These are phyloP conservation scores for Acromyrmex charruanus DNA, from an alignment of 1,140 invertebrate genomes.

Conservation along the genomic window DNA sequence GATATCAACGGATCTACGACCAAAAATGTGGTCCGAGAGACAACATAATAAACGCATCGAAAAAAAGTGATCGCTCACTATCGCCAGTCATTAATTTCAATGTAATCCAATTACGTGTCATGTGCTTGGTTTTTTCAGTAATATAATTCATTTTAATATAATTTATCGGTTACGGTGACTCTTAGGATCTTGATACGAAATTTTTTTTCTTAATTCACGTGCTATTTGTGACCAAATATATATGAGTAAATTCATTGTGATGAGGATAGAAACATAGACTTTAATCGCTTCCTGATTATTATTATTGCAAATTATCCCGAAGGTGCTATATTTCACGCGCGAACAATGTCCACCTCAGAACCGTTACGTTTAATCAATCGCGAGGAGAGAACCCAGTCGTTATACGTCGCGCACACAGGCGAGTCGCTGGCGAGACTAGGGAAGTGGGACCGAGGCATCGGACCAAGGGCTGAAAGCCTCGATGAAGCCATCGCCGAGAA, in stretches of 20 bases:
- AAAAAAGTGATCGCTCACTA: slow-evolving; percentile 2
- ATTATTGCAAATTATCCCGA: not conserved
- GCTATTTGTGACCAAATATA: not conserved
- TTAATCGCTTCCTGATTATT: not conserved
- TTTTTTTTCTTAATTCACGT: not conserved
- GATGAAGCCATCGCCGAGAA: slow-evolving; percentile 73
- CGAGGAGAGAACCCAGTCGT: slow-evolving; percentile 42
- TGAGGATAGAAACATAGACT: not conserved
- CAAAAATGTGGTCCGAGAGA: slow-evolving; percentile 18
- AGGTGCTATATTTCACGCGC: slow-evolving; percentile 38
- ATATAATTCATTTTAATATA: not conserved
- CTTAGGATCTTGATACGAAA: not conserved
- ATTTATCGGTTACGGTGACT: not conserved
- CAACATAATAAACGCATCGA: slow-evolving; percentile 45
- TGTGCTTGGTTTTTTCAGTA: not conserved
- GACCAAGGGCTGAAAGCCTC: slow-evolving; percentile 80
- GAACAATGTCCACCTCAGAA: slow-evolving; percentile 35
- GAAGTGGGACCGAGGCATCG: slow-evolving; percentile 69
- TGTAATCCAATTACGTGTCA: slow-evolving; percentile 20
- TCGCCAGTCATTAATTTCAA: slow-evolving; percentile 28
- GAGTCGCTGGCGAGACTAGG: slow-evolving; percentile 74
- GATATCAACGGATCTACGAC: slow-evolving; percentile 37
- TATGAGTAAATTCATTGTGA: not conserved
- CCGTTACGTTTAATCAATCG: slow-evolving; percentile 56
- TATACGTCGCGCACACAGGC: slow-evolving; percentile 73